phyloP scores from a whole-genome alignment of 2,888 invertebrate genomes.

The Xanthia icteritia region DNA sequence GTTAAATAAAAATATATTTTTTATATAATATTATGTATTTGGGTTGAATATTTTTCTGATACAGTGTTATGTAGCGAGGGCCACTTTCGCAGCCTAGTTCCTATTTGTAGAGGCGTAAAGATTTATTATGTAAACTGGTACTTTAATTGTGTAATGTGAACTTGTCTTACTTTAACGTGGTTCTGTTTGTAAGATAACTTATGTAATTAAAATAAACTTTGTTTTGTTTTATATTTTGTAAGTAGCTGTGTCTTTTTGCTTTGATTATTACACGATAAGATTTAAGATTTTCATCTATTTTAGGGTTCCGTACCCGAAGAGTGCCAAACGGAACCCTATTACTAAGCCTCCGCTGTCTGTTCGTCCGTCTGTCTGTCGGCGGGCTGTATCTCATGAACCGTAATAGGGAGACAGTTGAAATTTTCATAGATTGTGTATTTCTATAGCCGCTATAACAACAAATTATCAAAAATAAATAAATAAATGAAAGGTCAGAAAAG shows the following conservation, averaged over 20 bases:
- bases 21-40: constrained; percentile 35
- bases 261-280: too few species aligned
- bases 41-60: constrained; percentile 42
- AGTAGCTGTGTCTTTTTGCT: neutral
- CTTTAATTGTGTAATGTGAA: constrained; percentile 45
- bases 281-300: too few species aligned
- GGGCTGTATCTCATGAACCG: too few species aligned
- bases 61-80: constrained; percentile 47
- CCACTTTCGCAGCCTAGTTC: constrained; percentile 51
- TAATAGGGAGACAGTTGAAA: too few species aligned
- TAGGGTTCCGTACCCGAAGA: too few species aligned
- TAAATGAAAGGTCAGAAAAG: too few species aligned
- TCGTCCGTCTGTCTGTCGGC: too few species aligned
- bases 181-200: constrained; percentile 11
- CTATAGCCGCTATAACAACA: too few species aligned
- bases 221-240: constrained; percentile 1
- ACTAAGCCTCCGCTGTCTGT: too few species aligned
- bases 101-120: constrained; percentile 14
- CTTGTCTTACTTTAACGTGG: constrained; percentile 19
- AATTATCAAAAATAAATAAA: too few species aligned
- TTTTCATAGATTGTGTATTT: too few species aligned
- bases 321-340: too few species aligned
- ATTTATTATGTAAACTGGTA: constrained; percentile 34
- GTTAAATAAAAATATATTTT: neutral
- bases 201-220: neutral